Conservation (phyloP, 1,140 invertebrate species). For the Adelges cooleyi region DNA sequence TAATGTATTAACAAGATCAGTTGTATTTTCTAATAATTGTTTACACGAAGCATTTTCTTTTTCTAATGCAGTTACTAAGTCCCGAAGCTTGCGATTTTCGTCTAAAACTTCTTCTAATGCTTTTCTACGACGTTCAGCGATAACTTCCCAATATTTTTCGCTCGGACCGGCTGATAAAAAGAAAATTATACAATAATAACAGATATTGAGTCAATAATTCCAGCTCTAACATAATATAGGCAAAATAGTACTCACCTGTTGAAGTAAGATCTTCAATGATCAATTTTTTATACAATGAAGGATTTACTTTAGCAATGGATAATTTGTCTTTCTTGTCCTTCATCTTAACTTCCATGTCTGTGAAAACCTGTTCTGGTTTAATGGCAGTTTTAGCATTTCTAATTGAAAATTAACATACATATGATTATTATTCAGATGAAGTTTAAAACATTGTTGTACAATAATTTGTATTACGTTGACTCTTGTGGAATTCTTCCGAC, state of each 20-base stretch:
- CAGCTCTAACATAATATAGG: neutral
- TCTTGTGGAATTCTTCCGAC: neutral
- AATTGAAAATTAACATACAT: no score
- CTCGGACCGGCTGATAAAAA: slow-evolving; percentile 42
- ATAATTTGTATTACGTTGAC: neutral
- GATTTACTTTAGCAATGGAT: neutral
- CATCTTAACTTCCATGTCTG: neutral
- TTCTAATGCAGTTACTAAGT: slow-evolving; percentile 45
- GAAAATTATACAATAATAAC: neutral
- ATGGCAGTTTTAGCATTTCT: neutral
- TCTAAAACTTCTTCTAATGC: slow-evolving; percentile 50
- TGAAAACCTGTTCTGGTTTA: neutral
- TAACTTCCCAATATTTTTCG: slow-evolving; percentile 53
- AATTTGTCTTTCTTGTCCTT: neutral
- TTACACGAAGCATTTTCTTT: slow-evolving; percentile 51
- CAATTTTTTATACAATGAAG: neutral
- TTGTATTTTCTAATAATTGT: slow-evolving; percentile 34
- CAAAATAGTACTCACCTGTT: neutral
- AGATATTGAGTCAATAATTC: neutral
- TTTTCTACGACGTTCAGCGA: slow-evolving; percentile 51
- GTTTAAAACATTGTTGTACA: no score
- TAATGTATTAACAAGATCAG: neutral
- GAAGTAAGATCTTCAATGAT: neutral
- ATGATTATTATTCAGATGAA: no score
- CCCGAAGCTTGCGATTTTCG: slow-evolving; percentile 45